These are phyloP conservation scores for Chymomyza amoena DNA, from an alignment of 2,888 invertebrate species.

Conservation along the genomic window DNA sequence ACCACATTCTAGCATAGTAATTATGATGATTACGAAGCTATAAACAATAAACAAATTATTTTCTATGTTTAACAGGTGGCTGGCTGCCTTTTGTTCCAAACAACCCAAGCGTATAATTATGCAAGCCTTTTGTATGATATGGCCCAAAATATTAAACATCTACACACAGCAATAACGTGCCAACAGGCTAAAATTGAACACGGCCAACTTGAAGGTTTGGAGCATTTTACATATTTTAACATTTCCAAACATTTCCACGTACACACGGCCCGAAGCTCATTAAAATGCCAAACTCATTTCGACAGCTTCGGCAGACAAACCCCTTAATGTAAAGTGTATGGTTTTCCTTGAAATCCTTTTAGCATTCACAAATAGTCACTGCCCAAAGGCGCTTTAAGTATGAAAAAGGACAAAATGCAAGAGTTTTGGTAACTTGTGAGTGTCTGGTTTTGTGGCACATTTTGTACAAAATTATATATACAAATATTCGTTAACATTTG, in stretches of 20 bases:
- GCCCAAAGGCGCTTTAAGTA: no score
- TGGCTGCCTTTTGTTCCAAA: neutral
- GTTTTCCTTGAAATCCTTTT: neutral
- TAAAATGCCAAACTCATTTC: neutral
- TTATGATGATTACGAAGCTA: neutral
- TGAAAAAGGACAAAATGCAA: neutral
- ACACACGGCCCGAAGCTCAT: neutral
- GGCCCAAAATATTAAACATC: neutral
- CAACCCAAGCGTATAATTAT: neutral
- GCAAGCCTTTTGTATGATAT: neutral
- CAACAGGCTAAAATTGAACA: neutral
- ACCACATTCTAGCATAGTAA: neutral
- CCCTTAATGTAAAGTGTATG: neutral
- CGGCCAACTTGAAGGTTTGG: neutral
- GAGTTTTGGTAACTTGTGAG: neutral
- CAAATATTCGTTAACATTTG: neutral
- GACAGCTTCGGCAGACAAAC: neutral
- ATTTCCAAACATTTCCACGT: neutral
- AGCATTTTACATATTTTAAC: neutral
- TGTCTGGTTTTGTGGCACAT: neutral
- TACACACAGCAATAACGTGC: neutral
- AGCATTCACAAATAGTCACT: neutral
- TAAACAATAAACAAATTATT: neutral
- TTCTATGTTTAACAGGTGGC: neutral
- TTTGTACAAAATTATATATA: neutral